Conservation (phyloP, 2,113 vertebrate genomes). For the Paradoxurus hermaphroditus region DNA sequence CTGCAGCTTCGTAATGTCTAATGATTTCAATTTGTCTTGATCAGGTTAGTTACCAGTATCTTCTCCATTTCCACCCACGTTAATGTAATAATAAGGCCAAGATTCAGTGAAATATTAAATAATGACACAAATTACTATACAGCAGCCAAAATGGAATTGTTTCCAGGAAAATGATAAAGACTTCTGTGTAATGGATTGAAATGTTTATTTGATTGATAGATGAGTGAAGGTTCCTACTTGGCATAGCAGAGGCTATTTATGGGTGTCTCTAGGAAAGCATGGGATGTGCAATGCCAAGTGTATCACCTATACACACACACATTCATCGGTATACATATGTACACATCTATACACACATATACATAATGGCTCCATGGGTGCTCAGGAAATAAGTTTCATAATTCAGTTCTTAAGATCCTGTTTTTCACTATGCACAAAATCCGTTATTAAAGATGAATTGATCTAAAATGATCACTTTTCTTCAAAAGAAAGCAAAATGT, state of each 20-base stretch:
- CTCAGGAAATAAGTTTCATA: not conserved
- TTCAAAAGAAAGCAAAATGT: not conserved
- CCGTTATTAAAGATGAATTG: not conserved
- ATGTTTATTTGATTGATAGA: not conserved
- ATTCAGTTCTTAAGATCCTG: not conserved
- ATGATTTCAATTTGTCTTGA: not conserved
- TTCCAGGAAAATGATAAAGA: not conserved
- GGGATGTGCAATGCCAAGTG: not conserved
- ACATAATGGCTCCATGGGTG: not conserved
- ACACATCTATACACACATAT: not conserved
- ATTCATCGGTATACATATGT: accelerated
- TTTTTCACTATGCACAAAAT: not conserved
- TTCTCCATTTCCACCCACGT: not conserved
- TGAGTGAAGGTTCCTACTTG: not conserved
- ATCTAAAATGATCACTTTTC: not conserved
- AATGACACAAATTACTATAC: not conserved
- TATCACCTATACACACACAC: not conserved
- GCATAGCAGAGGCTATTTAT: not conserved
- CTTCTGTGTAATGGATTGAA: not conserved
- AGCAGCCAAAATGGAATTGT: not conserved
- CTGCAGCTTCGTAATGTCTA: not conserved
- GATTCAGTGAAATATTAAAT: not conserved
- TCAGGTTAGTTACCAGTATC: not conserved
- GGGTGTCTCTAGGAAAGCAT: not conserved
- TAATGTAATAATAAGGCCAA: not conserved